These are phyloP conservation scores for Proterorhinus semilunaris DNA, from an alignment of 2,113 vertebrate genomes.

Conservation along the genomic window DNA sequence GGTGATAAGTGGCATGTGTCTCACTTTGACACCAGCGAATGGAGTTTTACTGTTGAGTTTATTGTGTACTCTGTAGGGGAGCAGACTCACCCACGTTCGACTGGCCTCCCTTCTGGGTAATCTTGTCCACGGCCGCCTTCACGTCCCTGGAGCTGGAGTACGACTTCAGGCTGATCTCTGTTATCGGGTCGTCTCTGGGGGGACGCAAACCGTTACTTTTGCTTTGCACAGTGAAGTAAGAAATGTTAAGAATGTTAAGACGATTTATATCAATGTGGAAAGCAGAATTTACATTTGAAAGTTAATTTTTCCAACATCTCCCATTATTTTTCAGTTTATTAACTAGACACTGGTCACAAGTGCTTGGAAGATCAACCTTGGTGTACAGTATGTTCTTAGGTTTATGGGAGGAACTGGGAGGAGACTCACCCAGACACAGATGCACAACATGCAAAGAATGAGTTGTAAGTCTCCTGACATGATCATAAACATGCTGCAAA, in stretches of 20 bases:
- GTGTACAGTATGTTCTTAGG: too few species aligned
- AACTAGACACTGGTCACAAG: too few species aligned
- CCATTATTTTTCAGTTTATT: too few species aligned
- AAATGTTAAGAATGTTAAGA: background rate
- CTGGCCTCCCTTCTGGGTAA: constrained; percentile 89
- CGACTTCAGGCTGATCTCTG: constrained; percentile 87
- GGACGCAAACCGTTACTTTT: background rate
- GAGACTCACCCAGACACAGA: too few species aligned
- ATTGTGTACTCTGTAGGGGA: background rate
- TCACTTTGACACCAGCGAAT: constrained; percentile 57
- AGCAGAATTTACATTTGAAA: too few species aligned
- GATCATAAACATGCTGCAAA: too few species aligned
- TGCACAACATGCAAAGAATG: too few species aligned
- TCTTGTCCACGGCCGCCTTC: constrained; percentile 86
- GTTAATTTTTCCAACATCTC: too few species aligned
- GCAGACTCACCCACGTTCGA: constrained; percentile 89
- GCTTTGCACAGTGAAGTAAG: background rate
- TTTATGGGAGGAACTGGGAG: too few species aligned
- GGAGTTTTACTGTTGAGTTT: constrained; percentile 15
- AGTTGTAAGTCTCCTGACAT: too few species aligned
- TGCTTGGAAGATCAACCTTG: too few species aligned
- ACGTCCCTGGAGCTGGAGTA: constrained; percentile 83
- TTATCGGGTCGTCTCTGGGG: constrained; percentile 85
- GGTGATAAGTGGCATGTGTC: constrained; percentile 57
- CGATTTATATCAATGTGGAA: too few species aligned